Percentiles rank a stretch among this genome's conserved stretches.
These are phyloP conservation scores for Cavia aperea DNA, from an alignment of 2,113 vertebrate genomes.

Conservation along the genomic window DNA sequence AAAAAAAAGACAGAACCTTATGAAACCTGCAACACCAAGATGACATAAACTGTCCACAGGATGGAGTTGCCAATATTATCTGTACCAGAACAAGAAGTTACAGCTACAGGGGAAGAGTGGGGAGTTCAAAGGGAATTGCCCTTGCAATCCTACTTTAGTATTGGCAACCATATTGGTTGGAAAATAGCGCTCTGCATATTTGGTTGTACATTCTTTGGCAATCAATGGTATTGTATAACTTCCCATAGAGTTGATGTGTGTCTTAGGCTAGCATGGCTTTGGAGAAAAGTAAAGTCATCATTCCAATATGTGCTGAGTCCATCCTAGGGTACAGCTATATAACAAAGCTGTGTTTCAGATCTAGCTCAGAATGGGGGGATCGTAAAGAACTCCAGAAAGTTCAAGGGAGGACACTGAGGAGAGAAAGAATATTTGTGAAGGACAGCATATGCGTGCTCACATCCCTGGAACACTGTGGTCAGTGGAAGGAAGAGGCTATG, in stretches of 20 bases:
- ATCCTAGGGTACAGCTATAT: not conserved
- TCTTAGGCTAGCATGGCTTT: not conserved
- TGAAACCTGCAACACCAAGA: not conserved
- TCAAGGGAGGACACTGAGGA: not conserved
- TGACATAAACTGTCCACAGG: not conserved
- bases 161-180: accelerated
- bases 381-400: not conserved
- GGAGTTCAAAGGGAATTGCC: not conserved
- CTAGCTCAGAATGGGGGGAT: not conserved
- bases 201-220: not conserved
- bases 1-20: not conserved
- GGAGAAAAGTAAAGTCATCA: not conserved
- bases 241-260: not conserved
- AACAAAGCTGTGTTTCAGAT: not conserved
- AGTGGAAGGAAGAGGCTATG: not conserved
- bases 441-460: not conserved
- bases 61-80: not conserved
- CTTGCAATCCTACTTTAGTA: not conserved
- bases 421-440: not conserved
- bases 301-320: not conserved
- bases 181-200: not conserved
- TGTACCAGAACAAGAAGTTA: not conserved
- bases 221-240: not conserved
- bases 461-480: accelerated
- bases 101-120: not conserved